Percentiles rank a stretch among this genome's conserved stretches.
Evolutionary conservation across 1,140 invertebrate species (phyloP).

Genomic region (Cyclina sinensis): DNA sequence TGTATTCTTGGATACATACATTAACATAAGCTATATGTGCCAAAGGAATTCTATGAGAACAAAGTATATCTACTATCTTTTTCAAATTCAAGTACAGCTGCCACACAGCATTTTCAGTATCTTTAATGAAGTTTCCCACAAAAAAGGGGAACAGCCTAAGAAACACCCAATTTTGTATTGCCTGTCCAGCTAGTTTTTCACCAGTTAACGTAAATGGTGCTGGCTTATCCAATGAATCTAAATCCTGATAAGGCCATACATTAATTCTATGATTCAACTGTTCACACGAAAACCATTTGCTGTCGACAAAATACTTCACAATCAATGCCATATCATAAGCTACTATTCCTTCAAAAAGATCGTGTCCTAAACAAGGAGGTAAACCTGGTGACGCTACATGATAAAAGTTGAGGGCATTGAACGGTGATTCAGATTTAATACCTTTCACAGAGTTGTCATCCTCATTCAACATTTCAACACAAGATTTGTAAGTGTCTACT

Average conservation of each 20-base stretch:
- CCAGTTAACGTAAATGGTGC: not conserved
- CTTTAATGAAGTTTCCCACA: not conserved
- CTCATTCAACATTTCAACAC: not conserved
- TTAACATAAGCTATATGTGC: not conserved
- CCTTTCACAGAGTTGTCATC: not conserved
- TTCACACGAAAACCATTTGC: not conserved
- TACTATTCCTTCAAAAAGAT: not conserved
- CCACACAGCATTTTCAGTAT: not conserved
- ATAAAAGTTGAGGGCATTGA: not conserved
- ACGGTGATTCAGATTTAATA: not conserved
- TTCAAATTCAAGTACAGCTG: slow-evolving; percentile 1
- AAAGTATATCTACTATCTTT: not conserved
- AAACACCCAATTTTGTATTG: slow-evolving; percentile 12
- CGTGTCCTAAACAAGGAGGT: not conserved
- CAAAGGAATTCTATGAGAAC: not conserved
- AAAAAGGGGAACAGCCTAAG: not conserved
- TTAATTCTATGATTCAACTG: not conserved
- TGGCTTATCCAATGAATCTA: not conserved
- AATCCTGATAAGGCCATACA: not conserved
- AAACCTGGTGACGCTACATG: not conserved
- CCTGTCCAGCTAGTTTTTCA: not conserved
- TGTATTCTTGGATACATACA: not conserved
- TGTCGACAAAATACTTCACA: not conserved
- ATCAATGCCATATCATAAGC: not conserved
- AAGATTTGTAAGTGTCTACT: not conserved